Evolutionary conservation across 2,113 vertebrate genomes (phyloP).

Genomic region (Henicopernis longicauda): DNA sequence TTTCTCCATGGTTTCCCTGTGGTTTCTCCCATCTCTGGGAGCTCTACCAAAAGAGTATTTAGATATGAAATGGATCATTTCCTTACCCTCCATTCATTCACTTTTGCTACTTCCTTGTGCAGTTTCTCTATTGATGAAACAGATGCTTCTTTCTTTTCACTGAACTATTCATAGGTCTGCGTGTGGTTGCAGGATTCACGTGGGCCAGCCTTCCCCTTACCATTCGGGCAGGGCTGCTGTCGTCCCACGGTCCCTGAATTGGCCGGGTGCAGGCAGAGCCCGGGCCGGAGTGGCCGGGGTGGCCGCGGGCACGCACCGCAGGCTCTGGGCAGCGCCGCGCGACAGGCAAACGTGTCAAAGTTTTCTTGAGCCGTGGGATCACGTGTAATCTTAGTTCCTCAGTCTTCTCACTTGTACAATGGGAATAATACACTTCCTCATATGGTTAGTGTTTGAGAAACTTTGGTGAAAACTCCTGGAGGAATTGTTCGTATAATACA

Average conservation of each 20-base stretch:
- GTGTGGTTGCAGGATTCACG: neutral
- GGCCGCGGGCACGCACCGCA: accelerated
- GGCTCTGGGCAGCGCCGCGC: neutral
- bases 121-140: neutral
- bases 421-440: neutral
- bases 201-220: neutral
- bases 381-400: neutral
- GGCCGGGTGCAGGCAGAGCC: neutral
- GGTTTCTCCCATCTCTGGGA: neutral
- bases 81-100: neutral
- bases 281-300: accelerated
- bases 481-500: neutral
- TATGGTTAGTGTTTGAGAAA: neutral
- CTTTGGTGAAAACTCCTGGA: neutral
- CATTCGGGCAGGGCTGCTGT: neutral
- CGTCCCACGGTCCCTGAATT: accelerated
- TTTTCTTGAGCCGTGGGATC: neutral
- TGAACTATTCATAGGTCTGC: neutral
- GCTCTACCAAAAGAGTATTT: neutral
- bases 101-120: neutral
- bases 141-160: neutral
- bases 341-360: accelerated
- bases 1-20: neutral
- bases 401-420: neutral
- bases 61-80: neutral